These are phyloP conservation scores for Xenopus tropicalis DNA, from an alignment of 2,113 vertebrate genomes.

Conservation along the genomic window UCB_Xtro_10.0 CM004448.2:112498501-112499000, in stretches of 20 bases:
- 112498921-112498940: slow-evolving; percentile 59
- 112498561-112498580: slow-evolving; percentile 84
- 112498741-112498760: slow-evolving; percentile 71
- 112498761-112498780: slow-evolving; percentile 65
- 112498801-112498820: slow-evolving; percentile 70
- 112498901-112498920: slow-evolving; percentile 65
- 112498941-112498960: slow-evolving; percentile 62
- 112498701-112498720: slow-evolving; percentile 84
- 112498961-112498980: slow-evolving; percentile 62
- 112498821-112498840: slow-evolving; percentile 76
- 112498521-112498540: slow-evolving; percentile 82
- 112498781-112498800: slow-evolving; percentile 66
- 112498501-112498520: slow-evolving; percentile 71
- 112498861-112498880: slow-evolving; percentile 63
- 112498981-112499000: slow-evolving; percentile 13
- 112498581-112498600: slow-evolving; percentile 85
- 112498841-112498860: slow-evolving; percentile 65
- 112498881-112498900: slow-evolving; percentile 51
- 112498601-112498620: slow-evolving; percentile 86
- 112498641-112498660: slow-evolving; percentile 77
- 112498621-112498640: slow-evolving; percentile 79
- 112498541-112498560: slow-evolving; percentile 82
- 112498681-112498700: slow-evolving; percentile 77
- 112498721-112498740: slow-evolving; percentile 72
- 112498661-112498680: slow-evolving; percentile 73